phyloP scores from a whole-genome alignment of 1,140 invertebrate species.

The Atta colombica region DNA sequence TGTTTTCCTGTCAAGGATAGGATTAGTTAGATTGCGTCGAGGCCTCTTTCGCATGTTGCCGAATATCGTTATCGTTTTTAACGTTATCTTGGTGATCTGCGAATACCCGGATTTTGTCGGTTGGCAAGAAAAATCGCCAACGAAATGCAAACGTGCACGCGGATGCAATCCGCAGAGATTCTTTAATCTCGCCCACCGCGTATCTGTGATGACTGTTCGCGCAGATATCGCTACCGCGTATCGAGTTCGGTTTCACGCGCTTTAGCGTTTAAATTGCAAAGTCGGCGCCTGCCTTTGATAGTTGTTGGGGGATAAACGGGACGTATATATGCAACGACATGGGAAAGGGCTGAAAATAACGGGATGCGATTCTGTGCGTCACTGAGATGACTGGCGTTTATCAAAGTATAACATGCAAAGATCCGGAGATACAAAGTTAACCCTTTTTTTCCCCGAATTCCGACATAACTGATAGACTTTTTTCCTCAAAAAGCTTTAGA shows the following conservation, averaged over 20 bases:
- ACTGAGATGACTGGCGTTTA: constrained; percentile 24
- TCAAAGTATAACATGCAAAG: neutral
- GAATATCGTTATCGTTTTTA: constrained; percentile 27
- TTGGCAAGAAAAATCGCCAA: neutral
- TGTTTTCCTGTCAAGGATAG: neutral
- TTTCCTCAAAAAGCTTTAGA: neutral
- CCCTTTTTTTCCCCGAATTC: constrained; percentile 5
- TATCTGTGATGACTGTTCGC: constrained; percentile 66
- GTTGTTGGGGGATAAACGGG: constrained; percentile 13
- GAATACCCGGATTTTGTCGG: constrained; percentile 21
- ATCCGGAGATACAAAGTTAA: neutral
- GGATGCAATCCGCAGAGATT: constrained; percentile 59
- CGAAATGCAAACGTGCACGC: constrained; percentile 23
- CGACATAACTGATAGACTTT: neutral
- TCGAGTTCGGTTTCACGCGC: constrained; percentile 69
- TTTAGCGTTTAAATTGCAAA: constrained; percentile 69
- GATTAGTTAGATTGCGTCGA: neutral
- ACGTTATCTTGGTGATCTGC: constrained; percentile 11
- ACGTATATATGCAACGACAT: neutral
- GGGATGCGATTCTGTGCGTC: constrained; percentile 20
- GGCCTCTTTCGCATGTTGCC: neutral
- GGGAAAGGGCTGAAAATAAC: constrained; percentile 37
- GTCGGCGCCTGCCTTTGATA: constrained; percentile 46
- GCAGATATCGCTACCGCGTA: constrained; percentile 54
- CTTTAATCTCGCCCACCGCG: constrained; percentile 68